Evolutionary conservation across 2,113 vertebrate species (phyloP), one percentile per base, ranked within the genome.

Genomic region (Balaenoptera acutorostrata): DNA sequence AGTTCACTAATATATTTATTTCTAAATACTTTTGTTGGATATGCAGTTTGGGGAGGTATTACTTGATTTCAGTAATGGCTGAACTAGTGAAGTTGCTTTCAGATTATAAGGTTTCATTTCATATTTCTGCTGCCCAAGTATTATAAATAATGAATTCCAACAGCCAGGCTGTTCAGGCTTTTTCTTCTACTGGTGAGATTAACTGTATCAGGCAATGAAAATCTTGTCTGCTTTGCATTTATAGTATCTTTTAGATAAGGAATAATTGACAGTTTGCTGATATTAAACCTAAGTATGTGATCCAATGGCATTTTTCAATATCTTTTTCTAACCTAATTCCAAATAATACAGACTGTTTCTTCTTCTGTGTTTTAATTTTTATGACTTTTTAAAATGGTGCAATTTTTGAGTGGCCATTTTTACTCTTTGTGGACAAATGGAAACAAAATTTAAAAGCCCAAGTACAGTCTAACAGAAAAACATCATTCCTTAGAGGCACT

Each of bases 151-250:
- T 90, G 55, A 94, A 87, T 91, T 93, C 23, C 44, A 57, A 80
- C 23, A 84, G 36, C 27, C 33, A 75, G 29, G n/a, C 18, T 75
- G 72, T 57, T 86, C 36, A 57, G 31, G 85, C 23, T 21, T 80
- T 80, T 82, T 94, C 41, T 97, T 91, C 71, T 75, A 12, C 21
- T 81, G 52, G 80, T 13, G 41, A 95, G 39, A 84, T 93, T 27
- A 96, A 80, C 36, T 82, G 20, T 80, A 15, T 80, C 36, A 95
- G 88, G 33, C 84, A 92, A 61, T 88, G 55, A 94, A 80, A 93
- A 92, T 85, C 31, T 41, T 81, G 44, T n/a, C 61, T 75, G 29
- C 57, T 80, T 90, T 93, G 29, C 21, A 85, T 92, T 46, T 49
- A 57, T 36, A 59, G 3, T 52, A 33, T 88, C 11, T n/a, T 66